Evolutionary conservation across 2,797 vertebrate species (phyloP).

Genomic region (Melanotaenia trifasciata): DNA sequence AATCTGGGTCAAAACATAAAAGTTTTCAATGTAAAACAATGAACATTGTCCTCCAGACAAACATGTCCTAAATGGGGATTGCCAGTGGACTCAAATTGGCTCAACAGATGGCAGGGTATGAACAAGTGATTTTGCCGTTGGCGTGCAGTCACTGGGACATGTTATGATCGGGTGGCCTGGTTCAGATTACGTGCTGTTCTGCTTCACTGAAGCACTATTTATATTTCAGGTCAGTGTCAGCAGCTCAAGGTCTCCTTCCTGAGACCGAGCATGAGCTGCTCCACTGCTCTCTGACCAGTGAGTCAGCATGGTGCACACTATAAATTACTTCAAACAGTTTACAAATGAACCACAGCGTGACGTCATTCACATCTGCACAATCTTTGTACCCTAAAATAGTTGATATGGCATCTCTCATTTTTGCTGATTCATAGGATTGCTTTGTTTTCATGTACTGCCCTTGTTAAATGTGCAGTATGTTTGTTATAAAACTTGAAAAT

Average conservation of each 20-base stretch:
- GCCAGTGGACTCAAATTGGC: background rate
- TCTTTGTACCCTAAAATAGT: background rate
- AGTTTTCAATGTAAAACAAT: background rate
- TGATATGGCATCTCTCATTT: background rate
- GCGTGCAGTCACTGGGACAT: slow-evolving; percentile 33
- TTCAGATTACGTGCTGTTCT: slow-evolving; percentile 57
- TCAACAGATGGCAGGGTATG: slow-evolving; percentile 36
- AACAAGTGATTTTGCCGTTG: slow-evolving; percentile 26
- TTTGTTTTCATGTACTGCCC: too few relatives aligned
- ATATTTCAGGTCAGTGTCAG: slow-evolving; percentile 53
- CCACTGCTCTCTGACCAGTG: slow-evolving; percentile 33
- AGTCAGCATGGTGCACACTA: slow-evolving; percentile 49
- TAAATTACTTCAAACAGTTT: slow-evolving; percentile 16
- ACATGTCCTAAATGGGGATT: slow-evolving; percentile 4
- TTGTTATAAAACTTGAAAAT: too few relatives aligned
- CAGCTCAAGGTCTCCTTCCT: slow-evolving; percentile 32
- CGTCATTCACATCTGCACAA: background rate
- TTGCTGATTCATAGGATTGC: too few relatives aligned
- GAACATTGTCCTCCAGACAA: slow-evolving; percentile 3
- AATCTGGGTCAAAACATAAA: background rate
- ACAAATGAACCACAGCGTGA: slow-evolving; percentile 20
- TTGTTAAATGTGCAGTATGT: too few relatives aligned
- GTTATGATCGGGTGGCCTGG: slow-evolving; percentile 35
- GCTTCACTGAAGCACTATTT: slow-evolving; percentile 63
- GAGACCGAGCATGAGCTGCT: slow-evolving; percentile 18